A percentile compares a stretch with the other conserved stretches of the same genome.
Conservation (phyloP, 2,113 vertebrate genomes). For the Melozone crissalis region DNA sequence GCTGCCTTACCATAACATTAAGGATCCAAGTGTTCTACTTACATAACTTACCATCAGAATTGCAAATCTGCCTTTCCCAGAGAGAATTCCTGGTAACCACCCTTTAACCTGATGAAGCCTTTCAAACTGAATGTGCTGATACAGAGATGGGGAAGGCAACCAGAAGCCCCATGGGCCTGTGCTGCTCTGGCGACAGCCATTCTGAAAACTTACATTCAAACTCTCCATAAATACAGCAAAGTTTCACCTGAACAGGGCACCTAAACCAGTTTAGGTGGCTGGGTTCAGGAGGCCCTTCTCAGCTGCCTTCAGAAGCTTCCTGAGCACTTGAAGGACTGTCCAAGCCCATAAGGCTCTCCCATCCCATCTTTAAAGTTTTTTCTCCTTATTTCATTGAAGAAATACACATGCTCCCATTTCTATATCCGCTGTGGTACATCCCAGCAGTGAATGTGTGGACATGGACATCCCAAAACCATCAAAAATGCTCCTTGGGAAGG, state of each 20-base stretch:
- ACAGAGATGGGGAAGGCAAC: background rate
- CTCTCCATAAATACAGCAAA: background rate
- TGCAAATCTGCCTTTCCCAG: background rate
- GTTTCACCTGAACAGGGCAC: background rate
- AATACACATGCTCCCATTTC: accelerated
- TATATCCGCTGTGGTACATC: accelerated
- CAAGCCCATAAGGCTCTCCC: background rate
- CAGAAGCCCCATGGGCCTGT: accelerated
- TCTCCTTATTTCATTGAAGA: background rate
- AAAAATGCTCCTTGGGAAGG: background rate
- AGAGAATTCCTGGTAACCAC: background rate
- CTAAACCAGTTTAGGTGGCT: accelerated
- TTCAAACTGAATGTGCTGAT: accelerated
- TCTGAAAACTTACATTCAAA: background rate
- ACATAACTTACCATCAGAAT: background rate
- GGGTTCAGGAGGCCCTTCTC: background rate
- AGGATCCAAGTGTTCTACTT: background rate
- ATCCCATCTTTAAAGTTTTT: background rate
- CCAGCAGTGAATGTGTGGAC: accelerated
- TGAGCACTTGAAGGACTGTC: background rate
- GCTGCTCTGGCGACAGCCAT: accelerated
- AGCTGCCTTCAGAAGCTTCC: background rate
- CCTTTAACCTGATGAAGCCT: background rate
- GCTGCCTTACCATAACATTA: background rate
- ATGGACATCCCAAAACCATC: background rate